A percentile compares a stretch with the other conserved stretches of the same genome.
phyloP scores from a whole-genome alignment of 2,888 invertebrate species.

The Andrena trimmerana region DNA sequence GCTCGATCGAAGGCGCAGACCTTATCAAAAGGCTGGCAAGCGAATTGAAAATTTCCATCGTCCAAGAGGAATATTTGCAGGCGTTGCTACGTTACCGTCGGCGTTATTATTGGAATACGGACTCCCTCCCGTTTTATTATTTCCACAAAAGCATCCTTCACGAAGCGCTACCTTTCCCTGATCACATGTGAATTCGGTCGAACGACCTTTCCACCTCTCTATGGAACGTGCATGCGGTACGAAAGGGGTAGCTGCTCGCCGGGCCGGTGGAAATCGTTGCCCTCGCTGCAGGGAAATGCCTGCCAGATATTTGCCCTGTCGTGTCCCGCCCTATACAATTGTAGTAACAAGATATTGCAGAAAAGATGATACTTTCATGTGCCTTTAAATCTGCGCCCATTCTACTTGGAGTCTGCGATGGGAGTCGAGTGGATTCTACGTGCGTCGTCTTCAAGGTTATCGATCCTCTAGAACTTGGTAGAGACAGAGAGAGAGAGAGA shows the following conservation, averaged over 20 bases:
- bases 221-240: background rate
- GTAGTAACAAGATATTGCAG: background rate
- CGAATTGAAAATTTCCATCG: constrained; percentile 34
- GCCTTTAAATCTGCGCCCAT: constrained; percentile 17
- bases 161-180: background rate
- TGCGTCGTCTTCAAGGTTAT: constrained; percentile 69
- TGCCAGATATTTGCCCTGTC: background rate
- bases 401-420: constrained; percentile 32
- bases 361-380: background rate
- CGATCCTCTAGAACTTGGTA: constrained; percentile 59
- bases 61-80: constrained; percentile 14
- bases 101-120: constrained; percentile 24
- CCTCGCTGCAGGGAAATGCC: background rate
- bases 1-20: constrained; percentile 4
- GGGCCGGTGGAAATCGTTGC: background rate
- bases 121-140: constrained; percentile 17
- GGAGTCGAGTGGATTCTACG: constrained; percentile 41
- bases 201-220: background rate
- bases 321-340: background rate
- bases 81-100: constrained; percentile 9
- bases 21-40: constrained; percentile 2
- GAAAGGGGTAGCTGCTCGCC: background rate
- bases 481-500: background rate
- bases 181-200: background rate
- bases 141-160: background rate